A percentile compares a stretch with the other conserved stretches of the same genome.
Evolutionary conservation across 92 coral and sea anemone species (phyloP).

Genomic region (Porites lobata): DNA sequence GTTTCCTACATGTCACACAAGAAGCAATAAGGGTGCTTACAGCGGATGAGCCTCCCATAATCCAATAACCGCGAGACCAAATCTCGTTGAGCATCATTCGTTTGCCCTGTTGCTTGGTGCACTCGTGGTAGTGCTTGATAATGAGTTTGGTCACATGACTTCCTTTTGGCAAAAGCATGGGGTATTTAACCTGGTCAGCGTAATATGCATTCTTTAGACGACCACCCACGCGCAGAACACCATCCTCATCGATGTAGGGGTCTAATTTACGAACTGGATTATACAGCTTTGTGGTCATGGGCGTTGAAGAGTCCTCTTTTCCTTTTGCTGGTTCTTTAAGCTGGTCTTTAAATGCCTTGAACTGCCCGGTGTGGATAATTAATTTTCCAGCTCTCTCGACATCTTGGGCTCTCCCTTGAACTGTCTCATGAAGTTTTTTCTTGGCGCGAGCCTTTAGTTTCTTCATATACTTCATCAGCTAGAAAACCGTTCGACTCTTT

Average conservation of each 20-base stretch:
- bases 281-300: background rate
- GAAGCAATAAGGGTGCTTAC: background rate
- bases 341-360: constrained; percentile 9
- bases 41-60: constrained; percentile 23
- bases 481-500: constrained; percentile 24
- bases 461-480: constrained; percentile 23
- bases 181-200: constrained; percentile 1
- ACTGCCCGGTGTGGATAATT: constrained; percentile 6
- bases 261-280: constrained; percentile 5
- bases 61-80: constrained; percentile 15
- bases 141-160: background rate
- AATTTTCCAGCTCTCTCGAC: constrained; percentile 12
- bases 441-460: constrained; percentile 12
- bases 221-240: constrained; percentile 35
- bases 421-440: background rate
- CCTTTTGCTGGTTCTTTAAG: background rate
- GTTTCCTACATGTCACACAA: background rate
- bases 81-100: constrained; percentile 29
- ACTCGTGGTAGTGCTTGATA: background rate
- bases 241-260: constrained; percentile 14
- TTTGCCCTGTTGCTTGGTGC: background rate
- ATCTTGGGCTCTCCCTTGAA: constrained; percentile 11
- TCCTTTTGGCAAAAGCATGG: constrained; percentile 10
- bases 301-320: background rate
- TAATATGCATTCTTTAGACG: constrained; percentile 26